phyloP scores from a whole-genome alignment of 2,797 vertebrate genomes.

The Rhynchonycteris naso region DNA sequence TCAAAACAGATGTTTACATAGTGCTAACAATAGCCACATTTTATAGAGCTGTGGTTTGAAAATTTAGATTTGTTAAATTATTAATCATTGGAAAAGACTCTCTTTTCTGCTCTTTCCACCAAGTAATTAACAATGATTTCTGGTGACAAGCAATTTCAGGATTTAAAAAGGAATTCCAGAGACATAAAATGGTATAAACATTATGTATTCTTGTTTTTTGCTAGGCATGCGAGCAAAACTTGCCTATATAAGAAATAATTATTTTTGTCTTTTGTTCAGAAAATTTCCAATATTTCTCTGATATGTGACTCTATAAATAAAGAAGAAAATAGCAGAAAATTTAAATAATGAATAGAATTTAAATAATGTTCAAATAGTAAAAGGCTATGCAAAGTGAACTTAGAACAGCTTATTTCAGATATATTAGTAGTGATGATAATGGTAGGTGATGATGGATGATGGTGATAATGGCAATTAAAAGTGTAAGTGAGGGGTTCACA shows the following conservation, averaged over 20 bases:
- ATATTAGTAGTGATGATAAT: neutral
- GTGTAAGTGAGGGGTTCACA: neutral
- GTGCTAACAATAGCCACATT: conserved; percentile 47
- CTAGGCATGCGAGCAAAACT: conserved; percentile 40
- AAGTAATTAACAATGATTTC: conserved; percentile 53
- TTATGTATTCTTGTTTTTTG: conserved; percentile 29
- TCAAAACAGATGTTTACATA: conserved; percentile 42
- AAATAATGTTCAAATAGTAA: neutral
- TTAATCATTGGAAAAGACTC: conserved; percentile 56
- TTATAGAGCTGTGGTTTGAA: conserved; percentile 52
- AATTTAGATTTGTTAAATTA: conserved; percentile 72
- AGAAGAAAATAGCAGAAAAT: neutral
- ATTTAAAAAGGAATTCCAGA: conserved; percentile 53
- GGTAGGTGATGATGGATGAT: neutral
- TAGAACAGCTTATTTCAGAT: conserved; percentile 9
- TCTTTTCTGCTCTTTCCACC: conserved; percentile 65
- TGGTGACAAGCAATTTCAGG: conserved; percentile 31
- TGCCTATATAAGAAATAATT: neutral
- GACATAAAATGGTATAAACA: conserved; percentile 3
- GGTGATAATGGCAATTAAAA: neutral
- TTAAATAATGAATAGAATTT: neutral
- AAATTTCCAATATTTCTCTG: neutral
- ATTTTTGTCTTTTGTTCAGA: conserved; percentile 14
- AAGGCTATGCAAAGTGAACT: conserved; percentile 2
- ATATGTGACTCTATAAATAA: conserved; percentile 1